phyloP scores from a whole-genome alignment of 2,888 invertebrate species.

The Rhagium mordax region DNA sequence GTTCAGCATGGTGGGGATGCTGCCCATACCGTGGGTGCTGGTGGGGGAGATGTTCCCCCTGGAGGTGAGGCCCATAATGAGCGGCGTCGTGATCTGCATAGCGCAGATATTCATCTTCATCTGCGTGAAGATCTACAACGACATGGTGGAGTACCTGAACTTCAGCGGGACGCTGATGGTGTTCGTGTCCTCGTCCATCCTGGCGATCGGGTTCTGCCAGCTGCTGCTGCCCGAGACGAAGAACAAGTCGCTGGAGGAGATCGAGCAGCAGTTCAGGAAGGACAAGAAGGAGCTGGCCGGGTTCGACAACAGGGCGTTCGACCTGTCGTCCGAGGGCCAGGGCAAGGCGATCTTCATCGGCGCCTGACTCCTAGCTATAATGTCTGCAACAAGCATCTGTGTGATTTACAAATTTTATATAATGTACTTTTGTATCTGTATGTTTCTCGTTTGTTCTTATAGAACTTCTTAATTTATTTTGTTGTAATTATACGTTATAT shows the following conservation, averaged over 20 bases:
- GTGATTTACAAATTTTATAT: slow-evolving; percentile 20
- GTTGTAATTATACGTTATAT: slow-evolving; percentile 31
- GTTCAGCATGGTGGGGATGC: slow-evolving; percentile 82
- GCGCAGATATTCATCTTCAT: slow-evolving; percentile 81
- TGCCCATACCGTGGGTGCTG: slow-evolving; percentile 84
- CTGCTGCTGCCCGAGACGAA: slow-evolving; percentile 80
- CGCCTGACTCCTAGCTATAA: not conserved
- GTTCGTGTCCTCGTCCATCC: slow-evolving; percentile 75
- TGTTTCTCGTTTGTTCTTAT: slow-evolving; percentile 38
- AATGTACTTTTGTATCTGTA: slow-evolving; percentile 23
- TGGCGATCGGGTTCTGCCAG: slow-evolving; percentile 76
- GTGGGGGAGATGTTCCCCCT: slow-evolving; percentile 82
- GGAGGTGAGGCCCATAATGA: slow-evolving; percentile 79
- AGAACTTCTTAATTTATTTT: slow-evolving; percentile 46
- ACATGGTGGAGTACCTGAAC: slow-evolving; percentile 73
- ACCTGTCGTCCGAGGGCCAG: slow-evolving; percentile 47
- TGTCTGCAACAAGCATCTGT: slow-evolving; percentile 12
- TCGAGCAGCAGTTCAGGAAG: slow-evolving; percentile 76
- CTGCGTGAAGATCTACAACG: slow-evolving; percentile 81
- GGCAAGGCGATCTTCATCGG: too few relatives aligned
- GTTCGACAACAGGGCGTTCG: slow-evolving; percentile 60
- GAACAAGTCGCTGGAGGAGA: slow-evolving; percentile 78
- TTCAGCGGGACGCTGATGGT: slow-evolving; percentile 78
- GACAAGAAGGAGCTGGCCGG: slow-evolving; percentile 64
- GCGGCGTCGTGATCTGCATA: slow-evolving; percentile 80